Base-by-base conservation (phyloP, 2,113 vertebrate species). In the Petroica traversi region DNA sequence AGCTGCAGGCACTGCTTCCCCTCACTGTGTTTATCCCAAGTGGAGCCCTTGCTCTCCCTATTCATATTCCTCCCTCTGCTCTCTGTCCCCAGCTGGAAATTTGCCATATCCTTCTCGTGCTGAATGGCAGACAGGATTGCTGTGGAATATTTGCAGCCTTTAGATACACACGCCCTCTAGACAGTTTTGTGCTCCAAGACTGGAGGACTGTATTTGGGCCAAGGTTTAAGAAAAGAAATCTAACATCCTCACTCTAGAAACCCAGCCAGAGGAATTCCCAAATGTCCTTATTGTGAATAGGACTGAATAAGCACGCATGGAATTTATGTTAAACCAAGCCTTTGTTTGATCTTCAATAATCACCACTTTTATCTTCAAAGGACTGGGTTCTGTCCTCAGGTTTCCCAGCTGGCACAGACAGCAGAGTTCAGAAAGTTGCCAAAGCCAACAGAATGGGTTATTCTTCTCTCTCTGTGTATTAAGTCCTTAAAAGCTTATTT, bases 301-400 rank as follows among this genome's bases (percentile, higher is more conserved):
- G 19, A 48, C 75, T 77, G 20, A 88, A 67, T 63, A 84, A 94
- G 66, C 36, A 80, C 0, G 1, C 20, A 40, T 16, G 61, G 79
- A 95, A 93, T 92, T 84, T 78, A 59, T 79, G 72, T 84, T 84
- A 73, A 93, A 77, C 6, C 15, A 67, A 67, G 29, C n/a, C 24
- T 93, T 67, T 93, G 57, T 85, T 84, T 96, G 63, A 73, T 95
- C 43, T 71, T 69, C 43, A 48, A 22, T 92, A 89, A 92, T 88
- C 46, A 67, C 34, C 49, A 26, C 68, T 93, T 96, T 83, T 86
- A 67, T 92, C 82, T 94, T 94, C 82, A 94, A 82, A 92, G 52
- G 57, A 25, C 22, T 78, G 25, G 31, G 28, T 92, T 95, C 38
- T 94, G 85, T 54, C 81, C 91, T 96, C 85, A 89, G 78, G 75